Evolutionary conservation across 2,113 vertebrate genomes (phyloP), one percentile per base, ranked within the genome.

Genomic region (Microcebus lehilahytsara): DNA sequence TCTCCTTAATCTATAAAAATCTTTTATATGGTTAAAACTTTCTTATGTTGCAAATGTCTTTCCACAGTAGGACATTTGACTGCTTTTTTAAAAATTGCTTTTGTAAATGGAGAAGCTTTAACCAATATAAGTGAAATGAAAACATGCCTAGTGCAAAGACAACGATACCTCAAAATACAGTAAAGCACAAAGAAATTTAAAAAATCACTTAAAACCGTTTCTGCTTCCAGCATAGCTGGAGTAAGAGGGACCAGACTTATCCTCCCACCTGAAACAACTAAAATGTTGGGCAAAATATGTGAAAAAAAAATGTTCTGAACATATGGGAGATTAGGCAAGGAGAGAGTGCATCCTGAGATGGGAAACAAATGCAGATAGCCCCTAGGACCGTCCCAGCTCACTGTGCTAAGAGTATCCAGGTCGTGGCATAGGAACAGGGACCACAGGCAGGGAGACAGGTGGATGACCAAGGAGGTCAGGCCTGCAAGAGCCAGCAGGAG

Each of bases 351-450:
- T 46, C 58, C 87, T 5, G n/a, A 40, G 83, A 30, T 0, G 32
- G n/a, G 32, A 8, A 8, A 8, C 40, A 14, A 30, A 49, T 1
- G 32, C 22, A n/a, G 72, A 6, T 37, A 42, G 22, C 27, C 1
- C 1, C 6, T 53, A 11, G 30, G 23, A 2, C 13, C 0, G 2
- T 34, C 32, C 86, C 27, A 4, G 34, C 30, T 20, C 5, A 27
- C 60, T 4, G 53, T 32, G 62, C 0, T 27, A 83, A 27, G 40
- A 25, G 27, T 40, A 25, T 27, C 56, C 3, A 34, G 69, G 49
- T 4, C 20, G 2, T 11, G 40, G 69, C 1, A 2, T 1, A 11
- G 89, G n/a, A 9, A 16, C 11, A 11, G 37, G 81, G 23, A 16
- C 13, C 27, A 4, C 34, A 1, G 77, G 51, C 22, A 12, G 69